phyloP scores from a whole-genome alignment of 2,888 invertebrate genomes.

The Dorcus parallelipipedus region DNA sequence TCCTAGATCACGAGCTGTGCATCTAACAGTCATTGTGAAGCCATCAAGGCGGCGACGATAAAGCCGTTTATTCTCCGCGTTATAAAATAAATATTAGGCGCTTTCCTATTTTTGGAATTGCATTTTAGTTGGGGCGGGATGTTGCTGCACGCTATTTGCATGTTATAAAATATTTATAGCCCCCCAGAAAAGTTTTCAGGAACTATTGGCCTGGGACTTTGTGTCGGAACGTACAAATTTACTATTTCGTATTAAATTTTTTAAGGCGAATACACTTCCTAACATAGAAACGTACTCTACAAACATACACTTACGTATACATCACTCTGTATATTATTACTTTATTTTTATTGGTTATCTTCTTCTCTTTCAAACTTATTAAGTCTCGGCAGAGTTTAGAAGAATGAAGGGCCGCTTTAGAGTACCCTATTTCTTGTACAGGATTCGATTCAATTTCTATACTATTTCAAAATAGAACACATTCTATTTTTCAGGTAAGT shows the following conservation, averaged over 20 bases:
- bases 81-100: constrained; percentile 7
- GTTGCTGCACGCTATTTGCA: constrained; percentile 3
- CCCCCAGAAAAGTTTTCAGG: neutral
- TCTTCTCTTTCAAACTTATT: too few species aligned
- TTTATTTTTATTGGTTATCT: too few species aligned
- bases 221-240: constrained; percentile 1
- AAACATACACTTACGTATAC: too few species aligned
- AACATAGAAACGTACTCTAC: too few species aligned
- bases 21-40: constrained; percentile 22
- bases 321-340: too few species aligned
- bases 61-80: neutral
- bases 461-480: too few species aligned
- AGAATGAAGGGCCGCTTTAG: too few species aligned
- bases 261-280: too few species aligned
- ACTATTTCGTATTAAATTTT: neutral
- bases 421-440: too few species aligned
- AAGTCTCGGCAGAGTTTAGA: too few species aligned
- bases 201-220: neutral
- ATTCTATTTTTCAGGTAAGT: too few species aligned
- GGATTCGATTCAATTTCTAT: too few species aligned
- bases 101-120: neutral
- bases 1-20: constrained; percentile 25
- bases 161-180: neutral
- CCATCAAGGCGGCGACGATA: constrained; percentile 16
- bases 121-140: neutral